phyloP scores from a whole-genome alignment of 1,140 invertebrate genomes.

The Campodea augens region DNA sequence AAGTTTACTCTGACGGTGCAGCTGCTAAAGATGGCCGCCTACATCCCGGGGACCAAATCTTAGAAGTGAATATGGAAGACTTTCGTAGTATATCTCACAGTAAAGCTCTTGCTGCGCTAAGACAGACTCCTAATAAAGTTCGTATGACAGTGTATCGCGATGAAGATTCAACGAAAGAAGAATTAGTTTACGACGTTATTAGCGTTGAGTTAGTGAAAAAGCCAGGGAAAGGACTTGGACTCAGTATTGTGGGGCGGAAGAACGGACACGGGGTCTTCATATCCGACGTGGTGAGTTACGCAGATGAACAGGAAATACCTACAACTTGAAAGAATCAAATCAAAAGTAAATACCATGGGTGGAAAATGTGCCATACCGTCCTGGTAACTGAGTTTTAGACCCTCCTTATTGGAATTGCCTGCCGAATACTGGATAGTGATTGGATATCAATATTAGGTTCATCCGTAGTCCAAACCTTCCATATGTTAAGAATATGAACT shows the following conservation, averaged over 20 bases:
- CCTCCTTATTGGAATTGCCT: no score
- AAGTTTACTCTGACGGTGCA: slow-evolving; percentile 81
- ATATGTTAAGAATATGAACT: no score
- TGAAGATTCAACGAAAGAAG: slow-evolving; percentile 39
- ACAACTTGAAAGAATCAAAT: not conserved
- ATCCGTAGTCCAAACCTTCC: no score
- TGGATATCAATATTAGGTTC: no score
- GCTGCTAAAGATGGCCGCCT: slow-evolving; percentile 78
- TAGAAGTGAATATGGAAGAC: slow-evolving; percentile 63
- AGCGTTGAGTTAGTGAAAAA: slow-evolving; percentile 84
- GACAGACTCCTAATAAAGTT: slow-evolving; percentile 48
- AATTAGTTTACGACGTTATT: slow-evolving; percentile 55
- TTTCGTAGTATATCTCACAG: slow-evolving; percentile 45
- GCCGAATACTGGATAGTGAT: no score
- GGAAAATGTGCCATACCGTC: not conserved
- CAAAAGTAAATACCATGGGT: not conserved
- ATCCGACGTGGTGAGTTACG: slow-evolving; percentile 66
- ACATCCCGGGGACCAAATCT: slow-evolving; percentile 78
- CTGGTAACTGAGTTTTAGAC: no score
- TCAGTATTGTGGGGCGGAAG: slow-evolving; percentile 73
- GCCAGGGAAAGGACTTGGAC: slow-evolving; percentile 74
- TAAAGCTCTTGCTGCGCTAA: slow-evolving; percentile 42
- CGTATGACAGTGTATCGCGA: slow-evolving; percentile 73
- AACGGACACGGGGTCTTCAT: slow-evolving; percentile 80
- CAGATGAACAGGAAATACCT: not conserved